Base-by-base conservation (phyloP, 2,888 invertebrate genomes). In the Leucophenga maculata region DNA sequence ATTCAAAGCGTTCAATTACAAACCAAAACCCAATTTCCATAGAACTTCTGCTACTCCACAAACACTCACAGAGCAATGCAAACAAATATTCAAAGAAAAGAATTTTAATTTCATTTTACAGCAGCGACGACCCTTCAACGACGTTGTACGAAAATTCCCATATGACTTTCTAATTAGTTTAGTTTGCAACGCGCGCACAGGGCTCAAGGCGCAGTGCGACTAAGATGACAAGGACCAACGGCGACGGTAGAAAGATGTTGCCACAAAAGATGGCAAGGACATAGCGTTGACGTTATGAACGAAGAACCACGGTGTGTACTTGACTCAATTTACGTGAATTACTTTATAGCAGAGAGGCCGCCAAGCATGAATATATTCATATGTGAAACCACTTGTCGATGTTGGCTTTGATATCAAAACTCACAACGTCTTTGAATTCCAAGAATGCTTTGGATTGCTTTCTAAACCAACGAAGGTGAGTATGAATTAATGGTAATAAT, bases 101-200 rank as follows among this genome's bases (percentile, higher is more conserved):
- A 55, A 22, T 31, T 59, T 59, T 59, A 59, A 59, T 59, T 59
- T n/a, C 76, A 73, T 81, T 79, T 78, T 32, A 54, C 39, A 66
- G 32, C 26, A 72, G 55, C 68, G 59, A 22, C 18, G 62, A 26
- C 32, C 46, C 70, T 70, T 70, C 74, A 55, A 52, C 69, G 72
- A 74, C 18, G 11, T 11, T 20, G 4, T 6, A 20, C 55, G n/a
- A 55, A 22, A 55, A 71, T 68, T 77, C 79, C 74, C 79, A 81
- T 81, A 79, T 79, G 83, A 83, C 81, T 83, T 83, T 80, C 78
- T 80, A 80, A 80, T 80, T 80, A 80, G 80, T 80, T 83, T 83
- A 82, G 80, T 74, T 76, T 78, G 76, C 74, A 71, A 74, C 77
- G 77, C 73, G 77, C 71, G 1, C 39, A 69, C n/a, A n/a, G n/a